phyloP scores from a whole-genome alignment of 2,797 vertebrate genomes.

The Alcedo quadribrachys region DNA sequence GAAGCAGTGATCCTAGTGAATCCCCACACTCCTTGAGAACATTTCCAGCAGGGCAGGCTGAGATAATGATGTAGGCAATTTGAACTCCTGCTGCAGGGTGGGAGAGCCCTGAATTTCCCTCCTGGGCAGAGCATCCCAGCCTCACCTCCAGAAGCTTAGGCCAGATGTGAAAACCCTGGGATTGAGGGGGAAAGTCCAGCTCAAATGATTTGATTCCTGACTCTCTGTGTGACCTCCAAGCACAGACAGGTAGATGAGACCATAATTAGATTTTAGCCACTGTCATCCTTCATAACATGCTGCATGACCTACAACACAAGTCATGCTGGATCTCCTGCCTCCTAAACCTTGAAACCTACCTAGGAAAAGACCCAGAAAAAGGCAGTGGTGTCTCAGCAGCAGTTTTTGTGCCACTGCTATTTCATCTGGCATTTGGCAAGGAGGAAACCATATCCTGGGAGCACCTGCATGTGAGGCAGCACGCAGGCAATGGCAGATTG shows the following conservation, averaged over 20 bases:
- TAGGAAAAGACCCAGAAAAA: neutral
- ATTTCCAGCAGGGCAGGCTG: conserved; percentile 8
- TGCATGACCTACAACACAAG: neutral
- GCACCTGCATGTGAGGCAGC: neutral
- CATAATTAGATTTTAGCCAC: neutral
- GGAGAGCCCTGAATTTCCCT: neutral
- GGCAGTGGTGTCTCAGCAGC: neutral
- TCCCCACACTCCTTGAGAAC: neutral
- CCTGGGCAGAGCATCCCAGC: neutral
- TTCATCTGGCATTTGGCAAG: neutral
- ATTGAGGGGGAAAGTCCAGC: neutral
- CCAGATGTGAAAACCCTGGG: neutral
- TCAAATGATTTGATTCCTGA: neutral
- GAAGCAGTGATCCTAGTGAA: neutral
- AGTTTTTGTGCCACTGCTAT: neutral
- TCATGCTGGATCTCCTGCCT: neutral
- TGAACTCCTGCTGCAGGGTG: neutral
- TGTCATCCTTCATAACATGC: neutral
- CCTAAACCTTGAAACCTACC: neutral
- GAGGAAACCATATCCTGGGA: neutral
- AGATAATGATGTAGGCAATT: conserved; percentile 35
- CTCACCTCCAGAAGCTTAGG: neutral
- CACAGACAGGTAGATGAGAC: neutral
- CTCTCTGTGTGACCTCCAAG: neutral
- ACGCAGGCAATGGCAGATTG: neutral